These are phyloP conservation scores for Syngnathus acus DNA, from an alignment of 2,797 vertebrate species.

Conservation along the genomic window DNA sequence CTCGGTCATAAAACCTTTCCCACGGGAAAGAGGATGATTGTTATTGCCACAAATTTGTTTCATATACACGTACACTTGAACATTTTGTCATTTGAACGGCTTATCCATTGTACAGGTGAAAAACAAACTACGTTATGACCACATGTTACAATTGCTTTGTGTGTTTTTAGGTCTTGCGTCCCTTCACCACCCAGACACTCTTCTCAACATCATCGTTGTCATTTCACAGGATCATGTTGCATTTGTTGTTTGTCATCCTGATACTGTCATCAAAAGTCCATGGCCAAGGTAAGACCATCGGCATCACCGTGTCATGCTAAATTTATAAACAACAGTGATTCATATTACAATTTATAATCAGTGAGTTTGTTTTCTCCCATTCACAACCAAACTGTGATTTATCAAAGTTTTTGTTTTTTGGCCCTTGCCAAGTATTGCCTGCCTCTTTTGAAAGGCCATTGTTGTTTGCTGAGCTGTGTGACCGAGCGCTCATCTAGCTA, in stretches of 20 bases:
- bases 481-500: conserved; percentile 12
- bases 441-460: conserved; percentile 29
- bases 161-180: conserved; percentile 4
- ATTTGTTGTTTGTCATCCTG: conserved; percentile 34
- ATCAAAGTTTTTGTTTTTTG: too few relatives aligned
- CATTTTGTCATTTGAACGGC: not conserved
- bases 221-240: conserved; percentile 6
- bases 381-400: not conserved
- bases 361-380: not conserved
- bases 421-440: not conserved
- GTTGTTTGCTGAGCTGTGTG: not conserved
- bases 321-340: not conserved
- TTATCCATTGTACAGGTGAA: not conserved
- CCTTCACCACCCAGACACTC: not conserved
- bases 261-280: conserved; percentile 56
- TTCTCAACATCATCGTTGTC: not conserved
- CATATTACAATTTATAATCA: not conserved
- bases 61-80: too few relatives aligned
- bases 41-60: not conserved
- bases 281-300: conserved; percentile 62
- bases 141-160: not conserved
- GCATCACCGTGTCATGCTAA: not conserved
- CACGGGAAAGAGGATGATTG: conserved; percentile 39
- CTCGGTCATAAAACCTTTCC: conserved; percentile 31
- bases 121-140: not conserved